Conservation (phyloP, 2,888 invertebrate species). For the Dryobota labecula region DNA sequence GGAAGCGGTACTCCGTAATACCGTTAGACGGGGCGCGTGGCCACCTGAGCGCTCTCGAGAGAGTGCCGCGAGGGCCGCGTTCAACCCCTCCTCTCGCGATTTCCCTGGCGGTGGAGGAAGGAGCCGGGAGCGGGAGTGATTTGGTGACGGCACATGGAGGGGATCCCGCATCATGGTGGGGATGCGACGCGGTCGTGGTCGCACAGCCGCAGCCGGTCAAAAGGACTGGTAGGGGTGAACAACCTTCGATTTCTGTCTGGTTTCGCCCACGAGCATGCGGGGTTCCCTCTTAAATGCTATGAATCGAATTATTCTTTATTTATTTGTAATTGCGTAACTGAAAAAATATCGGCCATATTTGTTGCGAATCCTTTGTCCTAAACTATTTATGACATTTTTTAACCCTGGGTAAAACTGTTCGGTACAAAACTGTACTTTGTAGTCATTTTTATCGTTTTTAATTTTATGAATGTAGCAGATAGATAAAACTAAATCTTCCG, state of each 20-base stretch:
- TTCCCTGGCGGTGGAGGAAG: conserved; percentile 88
- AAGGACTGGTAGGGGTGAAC: conserved; percentile 89
- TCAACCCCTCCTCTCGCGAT: conserved; percentile 88
- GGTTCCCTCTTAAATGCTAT: conserved; percentile 70
- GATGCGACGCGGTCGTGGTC: conserved; percentile 87
- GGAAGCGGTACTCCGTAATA: conserved; percentile 86
- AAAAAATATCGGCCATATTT: conserved; percentile 77
- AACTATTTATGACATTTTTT: conserved; percentile 25
- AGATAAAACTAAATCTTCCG: conserved; percentile 4
- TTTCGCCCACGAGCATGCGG: conserved; percentile 79
- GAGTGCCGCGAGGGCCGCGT: conserved; percentile 84
- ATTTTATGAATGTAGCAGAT: conserved; percentile 33
- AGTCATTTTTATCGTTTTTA: conserved; percentile 9
- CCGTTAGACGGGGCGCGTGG: conserved; percentile 88
- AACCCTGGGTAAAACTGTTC: conserved; percentile 6
- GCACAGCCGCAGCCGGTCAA: conserved; percentile 80
- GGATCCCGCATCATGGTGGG: conserved; percentile 90
- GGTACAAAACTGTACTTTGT: neutral
- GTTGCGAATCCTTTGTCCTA: conserved; percentile 78
- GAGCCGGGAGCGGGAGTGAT: conserved; percentile 90
- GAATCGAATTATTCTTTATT: conserved; percentile 66
- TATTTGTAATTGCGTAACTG: conserved; percentile 83
- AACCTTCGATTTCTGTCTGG: conserved; percentile 83
- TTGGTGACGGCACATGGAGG: conserved; percentile 89
- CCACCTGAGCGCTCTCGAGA: conserved; percentile 77